Evolutionary conservation across 1,140 invertebrate species (phyloP).

Genomic region (Drosophila repletoides): DNA sequence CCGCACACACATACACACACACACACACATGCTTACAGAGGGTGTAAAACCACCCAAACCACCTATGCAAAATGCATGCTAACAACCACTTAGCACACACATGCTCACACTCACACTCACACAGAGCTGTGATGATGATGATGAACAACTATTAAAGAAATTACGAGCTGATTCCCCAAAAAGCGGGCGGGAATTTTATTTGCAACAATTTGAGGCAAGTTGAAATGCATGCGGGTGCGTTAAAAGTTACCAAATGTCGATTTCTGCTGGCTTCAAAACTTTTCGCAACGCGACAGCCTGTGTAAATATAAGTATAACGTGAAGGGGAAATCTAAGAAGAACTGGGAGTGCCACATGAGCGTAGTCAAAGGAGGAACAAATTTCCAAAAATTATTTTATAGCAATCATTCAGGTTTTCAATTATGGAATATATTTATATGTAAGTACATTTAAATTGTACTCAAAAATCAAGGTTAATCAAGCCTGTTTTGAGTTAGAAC

Average conservation of each 20-base stretch:
- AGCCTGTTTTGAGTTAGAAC: no score
- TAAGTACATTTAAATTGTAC: no score
- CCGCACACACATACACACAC: slow-evolving; percentile 24
- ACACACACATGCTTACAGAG: slow-evolving; percentile 1
- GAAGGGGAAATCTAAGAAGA: no score
- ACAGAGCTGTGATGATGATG: slow-evolving; percentile 32
- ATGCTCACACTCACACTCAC: slow-evolving; percentile 4
- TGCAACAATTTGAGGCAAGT: slow-evolving; percentile 75
- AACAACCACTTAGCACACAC: slow-evolving; percentile 71
- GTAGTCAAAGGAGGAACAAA: no score
- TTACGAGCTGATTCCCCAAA: slow-evolving; percentile 64
- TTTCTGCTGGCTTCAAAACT: slow-evolving; percentile 43
- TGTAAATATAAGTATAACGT: slow-evolving; percentile 53
- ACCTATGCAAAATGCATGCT: slow-evolving; percentile 65
- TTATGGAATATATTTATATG: no score
- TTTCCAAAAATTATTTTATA: no score
- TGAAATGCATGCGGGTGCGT: slow-evolving; percentile 70
- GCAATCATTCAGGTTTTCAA: no score
- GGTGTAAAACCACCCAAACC: slow-evolving; percentile 1
- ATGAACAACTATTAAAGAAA: slow-evolving; percentile 76
- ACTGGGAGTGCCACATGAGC: slow-evolving; percentile 1
- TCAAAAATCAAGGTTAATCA: no score
- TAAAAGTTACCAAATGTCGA: slow-evolving; percentile 71
- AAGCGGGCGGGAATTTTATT: slow-evolving; percentile 55
- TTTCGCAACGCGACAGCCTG: slow-evolving; percentile 72